Conservation (phyloP, 2,113 vertebrate species). For the Notarius quadriscutis region DNA sequence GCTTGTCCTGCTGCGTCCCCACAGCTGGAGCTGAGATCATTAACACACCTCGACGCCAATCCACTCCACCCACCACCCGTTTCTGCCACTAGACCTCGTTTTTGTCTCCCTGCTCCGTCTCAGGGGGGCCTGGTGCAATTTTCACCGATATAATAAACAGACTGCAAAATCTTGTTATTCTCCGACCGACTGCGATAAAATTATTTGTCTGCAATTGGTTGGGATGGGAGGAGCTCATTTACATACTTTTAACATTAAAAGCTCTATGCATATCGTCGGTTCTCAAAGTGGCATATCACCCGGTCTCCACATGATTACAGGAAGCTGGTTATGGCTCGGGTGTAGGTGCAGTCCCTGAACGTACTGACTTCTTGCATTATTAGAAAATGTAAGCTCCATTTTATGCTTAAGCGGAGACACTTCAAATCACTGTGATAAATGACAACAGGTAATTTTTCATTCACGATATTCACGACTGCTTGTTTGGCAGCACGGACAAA, state of each 20-base stretch:
- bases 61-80: slow-evolving; percentile 43
- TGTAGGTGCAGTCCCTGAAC: too few species aligned
- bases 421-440: too few species aligned
- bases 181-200: neutral
- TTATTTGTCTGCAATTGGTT: neutral
- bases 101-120: slow-evolving; percentile 30
- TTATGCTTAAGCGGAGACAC: too few species aligned
- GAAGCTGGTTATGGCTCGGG: too few species aligned
- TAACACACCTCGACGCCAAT: slow-evolving; percentile 29
- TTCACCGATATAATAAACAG: neutral
- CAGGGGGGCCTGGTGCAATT: neutral
- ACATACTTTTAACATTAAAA: neutral
- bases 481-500: too few species aligned
- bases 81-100: slow-evolving; percentile 45
- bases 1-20: slow-evolving; percentile 56
- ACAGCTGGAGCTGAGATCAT: slow-evolving; percentile 73
- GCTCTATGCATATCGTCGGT: neutral
- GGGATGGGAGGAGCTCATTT: neutral
- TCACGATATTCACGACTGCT: too few species aligned
- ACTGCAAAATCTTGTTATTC: neutral
- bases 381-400: too few species aligned
- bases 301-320: too few species aligned
- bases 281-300: too few species aligned
- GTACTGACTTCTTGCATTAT: too few species aligned
- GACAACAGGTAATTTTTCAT: too few species aligned